Percentiles rank a stretch among this genome's conserved stretches.
phyloP scores from a whole-genome alignment of 2,797 vertebrate genomes.

The Sparus aurata region DNA sequence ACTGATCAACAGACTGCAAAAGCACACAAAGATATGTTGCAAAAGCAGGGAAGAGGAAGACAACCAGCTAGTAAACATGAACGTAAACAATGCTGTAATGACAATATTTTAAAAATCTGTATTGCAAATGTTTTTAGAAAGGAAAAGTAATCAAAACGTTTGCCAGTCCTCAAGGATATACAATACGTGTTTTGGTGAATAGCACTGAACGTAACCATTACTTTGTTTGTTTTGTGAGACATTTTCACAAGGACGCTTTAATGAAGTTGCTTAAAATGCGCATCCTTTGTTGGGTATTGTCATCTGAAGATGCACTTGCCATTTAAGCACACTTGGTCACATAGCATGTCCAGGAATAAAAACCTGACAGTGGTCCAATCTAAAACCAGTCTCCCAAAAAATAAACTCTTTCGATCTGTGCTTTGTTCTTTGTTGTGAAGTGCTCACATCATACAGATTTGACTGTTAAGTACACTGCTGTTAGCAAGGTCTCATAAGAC shows the following conservation, averaged over 20 bases:
- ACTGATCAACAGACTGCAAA: neutral
- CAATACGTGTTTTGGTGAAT: neutral
- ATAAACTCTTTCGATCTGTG: neutral
- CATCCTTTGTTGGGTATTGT: neutral
- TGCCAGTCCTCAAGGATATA: neutral
- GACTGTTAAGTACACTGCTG: slow-evolving; percentile 11
- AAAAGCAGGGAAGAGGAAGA: neutral
- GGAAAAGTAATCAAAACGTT: neutral
- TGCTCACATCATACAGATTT: slow-evolving; percentile 27
- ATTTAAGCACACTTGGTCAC: neutral
- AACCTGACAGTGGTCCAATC: neutral
- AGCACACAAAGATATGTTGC: neutral
- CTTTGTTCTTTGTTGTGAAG: slow-evolving; percentile 12
- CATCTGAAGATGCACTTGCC: neutral
- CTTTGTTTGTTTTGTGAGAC: neutral
- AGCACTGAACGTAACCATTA: neutral
- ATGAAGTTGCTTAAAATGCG: neutral
- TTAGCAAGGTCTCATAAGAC: slow-evolving; percentile 5
- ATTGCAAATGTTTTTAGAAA: neutral
- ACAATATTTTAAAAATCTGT: neutral
- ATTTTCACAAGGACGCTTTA: neutral
- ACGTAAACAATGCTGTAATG: neutral
- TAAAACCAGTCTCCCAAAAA: neutral
- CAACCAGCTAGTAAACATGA: neutral
- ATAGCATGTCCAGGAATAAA: slow-evolving; percentile 3